Conservation (phyloP, 1,140 invertebrate genomes). For the Hycleus cichorii region DNA sequence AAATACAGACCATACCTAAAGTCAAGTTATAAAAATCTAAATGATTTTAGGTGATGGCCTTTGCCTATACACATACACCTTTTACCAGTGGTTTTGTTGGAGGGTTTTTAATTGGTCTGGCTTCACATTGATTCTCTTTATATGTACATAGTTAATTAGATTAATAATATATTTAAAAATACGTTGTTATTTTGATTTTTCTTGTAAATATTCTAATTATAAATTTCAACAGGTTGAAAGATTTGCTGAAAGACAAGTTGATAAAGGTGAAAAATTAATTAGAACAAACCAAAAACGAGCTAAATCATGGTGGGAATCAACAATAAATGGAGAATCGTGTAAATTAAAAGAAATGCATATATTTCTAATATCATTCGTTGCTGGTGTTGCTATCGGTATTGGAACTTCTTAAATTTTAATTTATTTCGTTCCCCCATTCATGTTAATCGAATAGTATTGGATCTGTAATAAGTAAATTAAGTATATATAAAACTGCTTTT, state of each 20-base stretch:
- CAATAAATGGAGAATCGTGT: constrained; percentile 54
- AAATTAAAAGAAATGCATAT: constrained; percentile 65
- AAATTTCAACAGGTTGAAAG: constrained; percentile 58
- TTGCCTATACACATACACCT: constrained; percentile 67
- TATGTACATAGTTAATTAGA: neutral
- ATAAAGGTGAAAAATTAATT: constrained; percentile 64
- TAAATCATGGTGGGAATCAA: constrained; percentile 61
- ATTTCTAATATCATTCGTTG: constrained; percentile 65
- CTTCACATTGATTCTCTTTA: constrained; percentile 12
- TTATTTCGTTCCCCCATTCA: too few relatives aligned
- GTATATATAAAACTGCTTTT: too few relatives aligned
- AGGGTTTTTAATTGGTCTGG: constrained; percentile 63
- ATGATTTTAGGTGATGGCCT: constrained; percentile 63
- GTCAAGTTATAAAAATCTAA: constrained; percentile 14
- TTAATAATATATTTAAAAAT: too few relatives aligned
- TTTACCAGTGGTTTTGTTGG: constrained; percentile 75
- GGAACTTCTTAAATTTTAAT: constrained; percentile 26
- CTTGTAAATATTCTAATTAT: neutral
- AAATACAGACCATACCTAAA: neutral
- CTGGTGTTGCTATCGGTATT: constrained; percentile 61
- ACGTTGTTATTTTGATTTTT: too few relatives aligned
- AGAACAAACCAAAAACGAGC: constrained; percentile 59
- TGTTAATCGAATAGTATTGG: too few relatives aligned
- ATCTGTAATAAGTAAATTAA: too few relatives aligned
- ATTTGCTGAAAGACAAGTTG: constrained; percentile 68